A percentile compares a stretch with the other conserved stretches of the same genome.
Conservation (phyloP, 2,797 vertebrate genomes). For the Sparidentex hasta region DNA sequence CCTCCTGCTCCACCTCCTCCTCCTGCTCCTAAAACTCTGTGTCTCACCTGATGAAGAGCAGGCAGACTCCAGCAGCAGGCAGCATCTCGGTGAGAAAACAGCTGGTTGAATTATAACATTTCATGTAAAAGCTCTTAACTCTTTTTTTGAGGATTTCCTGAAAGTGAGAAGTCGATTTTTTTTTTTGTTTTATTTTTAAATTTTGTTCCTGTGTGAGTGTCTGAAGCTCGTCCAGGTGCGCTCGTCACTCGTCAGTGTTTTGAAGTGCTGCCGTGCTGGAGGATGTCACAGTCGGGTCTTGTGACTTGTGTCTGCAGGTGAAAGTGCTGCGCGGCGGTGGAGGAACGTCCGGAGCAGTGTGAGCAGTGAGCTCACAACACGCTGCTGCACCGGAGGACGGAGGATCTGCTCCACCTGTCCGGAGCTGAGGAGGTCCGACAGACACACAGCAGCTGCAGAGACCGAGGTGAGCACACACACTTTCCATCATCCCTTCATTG, state of each 20-base stretch:
- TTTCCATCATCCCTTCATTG: background rate
- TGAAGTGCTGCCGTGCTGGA: background rate
- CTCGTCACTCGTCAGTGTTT: background rate
- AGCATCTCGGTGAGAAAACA: slow-evolving; percentile 58
- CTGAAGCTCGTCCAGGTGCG: background rate
- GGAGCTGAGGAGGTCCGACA: slow-evolving; percentile 24
- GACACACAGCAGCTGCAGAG: slow-evolving; percentile 12
- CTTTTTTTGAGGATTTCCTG: background rate
- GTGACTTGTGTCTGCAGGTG: too few relatives aligned
- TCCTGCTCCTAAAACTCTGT: slow-evolving; percentile 43
- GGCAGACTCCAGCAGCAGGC: background rate
- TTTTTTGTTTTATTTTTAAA: background rate
- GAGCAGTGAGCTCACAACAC: background rate
- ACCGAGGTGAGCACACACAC: slow-evolving; percentile 32
- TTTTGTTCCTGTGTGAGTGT: too few relatives aligned
- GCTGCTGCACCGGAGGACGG: background rate
- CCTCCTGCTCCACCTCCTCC: slow-evolving; percentile 5
- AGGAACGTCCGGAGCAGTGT: too few relatives aligned
- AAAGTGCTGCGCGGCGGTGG: too few relatives aligned
- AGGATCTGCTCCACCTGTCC: slow-evolving; percentile 59
- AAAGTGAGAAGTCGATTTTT: background rate
- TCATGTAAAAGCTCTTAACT: background rate
- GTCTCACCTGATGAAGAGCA: slow-evolving; percentile 66
- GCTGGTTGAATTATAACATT: background rate
- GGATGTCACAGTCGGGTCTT: too few relatives aligned